phyloP scores from a whole-genome alignment of 2,797 vertebrate genomes.

The Oreochromis mossambicus region DNA sequence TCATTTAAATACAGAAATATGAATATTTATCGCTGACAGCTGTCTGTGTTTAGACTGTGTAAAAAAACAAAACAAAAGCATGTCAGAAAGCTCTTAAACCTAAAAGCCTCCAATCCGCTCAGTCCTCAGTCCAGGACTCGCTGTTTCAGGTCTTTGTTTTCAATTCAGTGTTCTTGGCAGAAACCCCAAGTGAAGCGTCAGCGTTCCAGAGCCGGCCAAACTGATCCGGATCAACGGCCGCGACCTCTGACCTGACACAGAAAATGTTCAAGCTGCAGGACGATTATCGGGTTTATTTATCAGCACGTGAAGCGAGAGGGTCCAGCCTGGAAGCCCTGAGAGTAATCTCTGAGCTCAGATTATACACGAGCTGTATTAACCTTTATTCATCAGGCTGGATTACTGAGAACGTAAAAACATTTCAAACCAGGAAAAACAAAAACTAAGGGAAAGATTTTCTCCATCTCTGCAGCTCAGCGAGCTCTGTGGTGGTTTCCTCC shows the following conservation, averaged over 20 bases:
- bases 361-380: neutral
- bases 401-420: neutral
- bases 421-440: neutral
- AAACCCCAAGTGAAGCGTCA: neutral
- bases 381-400: neutral
- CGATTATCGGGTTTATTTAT: neutral
- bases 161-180: neutral
- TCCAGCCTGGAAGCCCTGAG: neutral
- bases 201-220: neutral
- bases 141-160: slow-evolving; percentile 11
- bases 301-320: neutral
- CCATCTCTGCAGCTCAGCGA: neutral
- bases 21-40: neutral
- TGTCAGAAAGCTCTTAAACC: neutral
- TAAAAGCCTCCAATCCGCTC: neutral
- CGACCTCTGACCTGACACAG: slow-evolving; percentile 13
- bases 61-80: fast-evolving
- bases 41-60: fast-evolving
- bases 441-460: no score
- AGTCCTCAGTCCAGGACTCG: neutral
- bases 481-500: fast-evolving
- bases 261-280: neutral
- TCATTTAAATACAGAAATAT: neutral
- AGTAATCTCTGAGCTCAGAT: neutral
- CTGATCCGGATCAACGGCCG: slow-evolving; percentile 7